A percentile compares a stretch with the other conserved stretches of the same genome.
These are phyloP conservation scores for Listronotus bonariensis DNA, from an alignment of 1,140 invertebrate species.

Conservation along the genomic window DNA sequence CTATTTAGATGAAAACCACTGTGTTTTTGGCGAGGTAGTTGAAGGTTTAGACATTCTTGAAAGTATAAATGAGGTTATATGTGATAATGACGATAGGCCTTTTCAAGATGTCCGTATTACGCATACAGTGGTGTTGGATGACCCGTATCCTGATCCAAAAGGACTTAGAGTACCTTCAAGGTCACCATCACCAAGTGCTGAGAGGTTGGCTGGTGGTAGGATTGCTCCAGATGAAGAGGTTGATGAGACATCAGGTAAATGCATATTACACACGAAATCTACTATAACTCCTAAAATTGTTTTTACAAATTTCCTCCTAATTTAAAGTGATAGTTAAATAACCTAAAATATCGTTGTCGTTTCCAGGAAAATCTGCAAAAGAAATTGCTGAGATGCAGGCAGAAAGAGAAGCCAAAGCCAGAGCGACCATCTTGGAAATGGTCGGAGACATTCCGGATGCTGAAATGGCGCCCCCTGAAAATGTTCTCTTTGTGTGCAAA, in stretches of 20 bases:
- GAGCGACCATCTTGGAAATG: conserved; percentile 98
- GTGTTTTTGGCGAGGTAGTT: conserved; percentile 94
- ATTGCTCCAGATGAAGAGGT: conserved; percentile 95
- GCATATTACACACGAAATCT: no score
- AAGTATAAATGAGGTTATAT: conserved; percentile 89
- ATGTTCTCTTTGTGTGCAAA: conserved; percentile 99
- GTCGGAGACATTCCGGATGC: conserved; percentile 97
- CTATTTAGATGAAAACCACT: conserved; percentile 92
- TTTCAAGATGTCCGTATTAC: conserved; percentile 97
- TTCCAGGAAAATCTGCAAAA: conserved; percentile 65
- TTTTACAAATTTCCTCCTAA: no score
- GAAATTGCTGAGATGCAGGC: conserved; percentile 89
- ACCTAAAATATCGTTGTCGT: background rate
- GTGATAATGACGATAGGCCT: conserved; percentile 88
- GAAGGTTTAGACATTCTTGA: conserved; percentile 90
- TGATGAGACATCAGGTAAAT: conserved; percentile 81
- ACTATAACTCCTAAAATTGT: no score
- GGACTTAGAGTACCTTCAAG: conserved; percentile 75
- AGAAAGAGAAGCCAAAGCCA: conserved; percentile 91
- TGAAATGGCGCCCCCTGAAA: conserved; percentile 97
- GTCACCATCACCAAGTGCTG: conserved; percentile 87
- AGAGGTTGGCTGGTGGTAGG: conserved; percentile 77
- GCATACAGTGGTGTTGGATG: conserved; percentile 95
- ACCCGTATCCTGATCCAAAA: conserved; percentile 91
- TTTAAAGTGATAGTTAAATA: no score